A percentile compares a stretch with the other conserved stretches of the same genome.
Conservation (phyloP, 1,140 invertebrate species). For the Hestina assimilis region DNA sequence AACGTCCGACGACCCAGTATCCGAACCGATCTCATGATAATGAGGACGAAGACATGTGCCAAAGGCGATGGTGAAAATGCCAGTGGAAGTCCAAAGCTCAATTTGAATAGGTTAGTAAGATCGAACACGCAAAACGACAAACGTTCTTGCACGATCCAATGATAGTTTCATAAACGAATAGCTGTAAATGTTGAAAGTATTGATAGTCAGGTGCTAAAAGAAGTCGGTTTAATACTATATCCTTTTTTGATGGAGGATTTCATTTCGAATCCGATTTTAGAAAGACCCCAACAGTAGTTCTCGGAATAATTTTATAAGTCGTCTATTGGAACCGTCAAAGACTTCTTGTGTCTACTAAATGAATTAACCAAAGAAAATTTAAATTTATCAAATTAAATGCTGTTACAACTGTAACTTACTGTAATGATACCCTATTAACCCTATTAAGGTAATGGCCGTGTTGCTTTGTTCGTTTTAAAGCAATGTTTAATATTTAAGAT, state of each 20-base stretch:
- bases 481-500: background rate
- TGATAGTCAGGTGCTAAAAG: slow-evolving; percentile 23
- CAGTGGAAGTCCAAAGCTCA: slow-evolving; percentile 72
- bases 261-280: background rate
- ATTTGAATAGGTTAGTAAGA: slow-evolving; percentile 69
- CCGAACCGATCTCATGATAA: slow-evolving; percentile 90
- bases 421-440: too few species aligned
- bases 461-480: slow-evolving; percentile 9
- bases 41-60: slow-evolving; percentile 88
- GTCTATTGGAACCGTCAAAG: background rate
- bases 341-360: background rate
- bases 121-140: slow-evolving; percentile 63
- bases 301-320: background rate
- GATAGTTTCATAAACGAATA: slow-evolving; percentile 35
- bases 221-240: slow-evolving; percentile 5
- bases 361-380: background rate
- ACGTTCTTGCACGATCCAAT: slow-evolving; percentile 66
- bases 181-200: slow-evolving; percentile 13
- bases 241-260: background rate
- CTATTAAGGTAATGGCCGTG: background rate
- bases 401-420: too few species aligned
- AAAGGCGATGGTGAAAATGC: slow-evolving; percentile 80
- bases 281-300: background rate
- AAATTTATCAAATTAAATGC: background rate
- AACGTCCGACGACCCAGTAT: slow-evolving; percentile 91